These are phyloP conservation scores for Leptoclinus maculatus DNA, from an alignment of 2,797 vertebrate species.

Conservation along the genomic window DNA sequence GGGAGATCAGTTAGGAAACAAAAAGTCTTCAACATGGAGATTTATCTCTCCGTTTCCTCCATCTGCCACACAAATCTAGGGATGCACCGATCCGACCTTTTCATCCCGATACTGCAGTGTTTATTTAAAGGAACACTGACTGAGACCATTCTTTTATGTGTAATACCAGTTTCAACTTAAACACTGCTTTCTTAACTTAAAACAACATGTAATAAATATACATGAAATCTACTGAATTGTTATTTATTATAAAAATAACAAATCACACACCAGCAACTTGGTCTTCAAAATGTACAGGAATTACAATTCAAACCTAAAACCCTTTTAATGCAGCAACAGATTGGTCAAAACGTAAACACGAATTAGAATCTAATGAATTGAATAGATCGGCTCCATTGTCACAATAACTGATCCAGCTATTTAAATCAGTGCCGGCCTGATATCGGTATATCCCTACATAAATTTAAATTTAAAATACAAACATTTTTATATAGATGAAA, in stretches of 20 bases:
- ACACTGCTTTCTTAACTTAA: neutral
- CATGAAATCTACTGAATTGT: neutral
- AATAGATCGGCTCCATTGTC: neutral
- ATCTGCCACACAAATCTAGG: too few relatives aligned
- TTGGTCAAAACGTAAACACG: too few relatives aligned
- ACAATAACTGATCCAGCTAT: neutral
- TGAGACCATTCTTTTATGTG: neutral
- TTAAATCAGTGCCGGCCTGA: neutral
- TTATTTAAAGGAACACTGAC: neutral
- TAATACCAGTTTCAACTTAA: neutral
- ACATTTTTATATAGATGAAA: accelerated
- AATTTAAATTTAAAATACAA: too few relatives aligned
- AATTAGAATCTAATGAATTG: neutral
- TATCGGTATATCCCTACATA: neutral
- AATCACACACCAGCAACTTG: neutral
- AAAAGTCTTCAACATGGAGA: neutral
- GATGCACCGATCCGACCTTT: too few relatives aligned
- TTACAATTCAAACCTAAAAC: neutral
- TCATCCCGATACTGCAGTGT: neutral
- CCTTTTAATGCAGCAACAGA: neutral
- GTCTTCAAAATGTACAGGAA: neutral
- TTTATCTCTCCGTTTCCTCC: neutral
- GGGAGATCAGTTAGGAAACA: neutral
- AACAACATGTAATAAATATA: neutral
- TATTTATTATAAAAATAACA: neutral